Base-by-base conservation (phyloP, 2,113 vertebrate genomes). In the Dromas ardeola region DNA sequence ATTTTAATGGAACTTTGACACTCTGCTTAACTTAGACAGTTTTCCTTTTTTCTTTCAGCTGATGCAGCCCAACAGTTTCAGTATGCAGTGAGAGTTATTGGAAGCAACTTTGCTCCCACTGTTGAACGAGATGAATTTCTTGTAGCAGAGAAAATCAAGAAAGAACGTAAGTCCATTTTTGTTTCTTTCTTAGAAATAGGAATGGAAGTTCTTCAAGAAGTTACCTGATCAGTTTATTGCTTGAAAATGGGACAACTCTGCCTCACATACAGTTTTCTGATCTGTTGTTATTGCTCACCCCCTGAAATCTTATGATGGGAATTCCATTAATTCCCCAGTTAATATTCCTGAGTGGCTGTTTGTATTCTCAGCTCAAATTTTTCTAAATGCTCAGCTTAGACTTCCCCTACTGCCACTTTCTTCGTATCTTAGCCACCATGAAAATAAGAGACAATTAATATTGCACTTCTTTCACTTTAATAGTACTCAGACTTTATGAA, bases 21-120 rank as follows among this genome's bases (percentile, higher is more conserved):
- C 29, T 50, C 16, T 27, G 18, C 22, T 19, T 93, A 62, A 89
- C 38, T 78, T 27, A 38, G 7, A 1, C 21, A 25, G 12, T 8
- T 42, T 52, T 69, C 8, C 8, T 77, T 94, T 80, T 72, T 79
- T 45, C 63, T 96, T 97, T 17, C 97, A 99, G 99, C 99, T 81
- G 99, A 99, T 66, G 99, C 99, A 30, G 99, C 99, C 76, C 99
- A 99, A 26, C 99, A 99, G 98, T 99, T 99, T 98, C 99, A 99
- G 98, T 99, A 99, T 50, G 99, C 99, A 2, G 99, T 99, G 34
- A 98, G 99, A 81, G 99, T 99, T 86, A 99, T 99, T n/a, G 99
- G 99, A 95, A 99, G 99, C 92, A 99, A 99, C 98, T 99, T 99
- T 73, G 99, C 99, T 73, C 99, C 99, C 45, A 99, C 99, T 3